These are phyloP conservation scores for Tinamus guttatus DNA, from an alignment of 2,113 vertebrate genomes.

Conservation along the genomic window DNA sequence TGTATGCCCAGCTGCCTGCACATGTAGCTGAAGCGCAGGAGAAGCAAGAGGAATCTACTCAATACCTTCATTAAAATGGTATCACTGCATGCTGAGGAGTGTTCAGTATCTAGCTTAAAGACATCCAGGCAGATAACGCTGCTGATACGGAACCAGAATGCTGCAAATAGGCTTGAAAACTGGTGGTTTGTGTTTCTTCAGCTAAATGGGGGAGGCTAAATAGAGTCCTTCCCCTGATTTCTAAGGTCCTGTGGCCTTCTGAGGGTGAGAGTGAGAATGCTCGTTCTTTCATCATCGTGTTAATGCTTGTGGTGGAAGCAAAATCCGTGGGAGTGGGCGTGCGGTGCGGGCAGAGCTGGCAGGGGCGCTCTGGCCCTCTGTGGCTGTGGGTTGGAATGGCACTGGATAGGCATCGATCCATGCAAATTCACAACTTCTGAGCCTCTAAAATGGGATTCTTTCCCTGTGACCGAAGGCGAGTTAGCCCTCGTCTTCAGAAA, in stretches of 20 bases:
- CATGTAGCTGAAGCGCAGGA: background rate
- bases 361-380: background rate
- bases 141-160: background rate
- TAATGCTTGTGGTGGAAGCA: background rate
- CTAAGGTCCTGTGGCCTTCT: background rate
- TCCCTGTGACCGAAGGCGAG: background rate
- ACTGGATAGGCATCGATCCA: background rate
- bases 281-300: background rate
- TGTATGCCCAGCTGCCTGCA: background rate
- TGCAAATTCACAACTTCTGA: background rate
- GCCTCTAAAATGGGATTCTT: background rate
- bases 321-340: background rate
- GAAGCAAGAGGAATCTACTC: background rate
- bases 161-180: background rate
- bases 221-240: background rate
- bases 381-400: background rate
- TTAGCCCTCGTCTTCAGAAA: background rate
- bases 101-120: background rate
- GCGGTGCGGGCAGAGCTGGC: background rate
- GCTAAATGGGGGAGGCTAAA: background rate
- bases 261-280: background rate
- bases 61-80: background rate
- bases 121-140: background rate
- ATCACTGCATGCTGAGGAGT: fast-evolving
- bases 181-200: background rate